These are phyloP conservation scores for Oryzias javanicus DNA, from an alignment of 2,113 vertebrate genomes.

Conservation along the genomic window DNA sequence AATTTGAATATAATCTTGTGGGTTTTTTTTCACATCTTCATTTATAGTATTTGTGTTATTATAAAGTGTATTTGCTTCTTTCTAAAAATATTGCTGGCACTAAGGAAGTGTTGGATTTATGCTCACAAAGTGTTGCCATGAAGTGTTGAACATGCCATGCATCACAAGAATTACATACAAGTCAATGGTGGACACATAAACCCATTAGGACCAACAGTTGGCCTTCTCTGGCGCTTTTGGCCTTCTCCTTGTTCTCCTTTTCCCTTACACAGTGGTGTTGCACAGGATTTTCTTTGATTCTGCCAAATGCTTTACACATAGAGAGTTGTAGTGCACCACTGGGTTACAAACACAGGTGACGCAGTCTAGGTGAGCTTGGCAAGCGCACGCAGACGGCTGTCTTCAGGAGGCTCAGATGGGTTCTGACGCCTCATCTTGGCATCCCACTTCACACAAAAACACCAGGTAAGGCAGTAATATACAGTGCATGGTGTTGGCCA, in stretches of 20 bases:
- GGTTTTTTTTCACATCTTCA: too few relatives aligned
- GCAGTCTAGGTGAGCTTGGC: constrained; percentile 76
- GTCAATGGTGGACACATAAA: too few relatives aligned
- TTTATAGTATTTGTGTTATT: too few relatives aligned
- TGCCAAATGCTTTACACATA: constrained; percentile 45
- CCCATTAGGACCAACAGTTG: constrained; percentile 33
- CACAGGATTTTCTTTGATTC: constrained; percentile 64
- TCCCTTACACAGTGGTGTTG: constrained; percentile 27
- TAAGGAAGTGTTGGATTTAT: too few relatives aligned
- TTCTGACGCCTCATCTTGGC: constrained; percentile 67
- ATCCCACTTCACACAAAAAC: constrained; percentile 64
- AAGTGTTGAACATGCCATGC: background rate
- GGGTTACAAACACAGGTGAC: constrained; percentile 72
- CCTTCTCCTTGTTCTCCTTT: constrained; percentile 37
- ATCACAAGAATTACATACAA: constrained; percentile 13
- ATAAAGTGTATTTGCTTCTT: too few relatives aligned
- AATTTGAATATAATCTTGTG: too few relatives aligned
- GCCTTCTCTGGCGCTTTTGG: constrained; percentile 14
- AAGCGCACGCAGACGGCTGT: constrained; percentile 59
- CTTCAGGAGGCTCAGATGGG: constrained; percentile 59
- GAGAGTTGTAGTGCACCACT: constrained; percentile 51
- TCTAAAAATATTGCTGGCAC: too few relatives aligned
- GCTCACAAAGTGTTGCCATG: background rate
- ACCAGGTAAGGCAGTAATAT: constrained; percentile 53
- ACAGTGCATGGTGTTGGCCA: constrained; percentile 53